Percentiles rank a stretch among this genome's conserved stretches.
Conservation (phyloP, 2,888 invertebrate species). For the Archips xylosteana region DNA sequence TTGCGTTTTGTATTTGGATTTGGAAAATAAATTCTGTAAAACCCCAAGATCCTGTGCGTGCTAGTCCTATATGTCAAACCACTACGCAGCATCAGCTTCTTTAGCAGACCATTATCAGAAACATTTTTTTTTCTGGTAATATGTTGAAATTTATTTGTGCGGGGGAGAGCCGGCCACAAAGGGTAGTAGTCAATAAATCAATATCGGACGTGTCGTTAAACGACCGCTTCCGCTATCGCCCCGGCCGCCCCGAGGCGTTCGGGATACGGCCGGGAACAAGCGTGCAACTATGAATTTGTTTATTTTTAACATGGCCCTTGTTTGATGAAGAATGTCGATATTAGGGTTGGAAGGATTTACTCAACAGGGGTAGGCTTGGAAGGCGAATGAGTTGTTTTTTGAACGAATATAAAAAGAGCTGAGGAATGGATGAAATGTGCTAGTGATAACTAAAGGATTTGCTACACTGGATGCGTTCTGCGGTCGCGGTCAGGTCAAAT, state of each 20-base stretch:
- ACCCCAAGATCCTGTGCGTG: too few relatives aligned
- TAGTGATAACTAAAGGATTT: too few relatives aligned
- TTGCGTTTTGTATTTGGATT: too few relatives aligned
- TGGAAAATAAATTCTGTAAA: too few relatives aligned
- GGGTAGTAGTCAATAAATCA: conserved; percentile 47
- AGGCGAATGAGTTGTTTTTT: not conserved
- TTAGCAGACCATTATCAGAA: not conserved
- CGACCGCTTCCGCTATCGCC: conserved; percentile 44
- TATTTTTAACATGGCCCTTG: too few relatives aligned
- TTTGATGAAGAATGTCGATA: not conserved
- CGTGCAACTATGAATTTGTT: not conserved
- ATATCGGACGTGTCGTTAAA: conserved; percentile 48
- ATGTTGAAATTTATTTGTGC: not conserved
- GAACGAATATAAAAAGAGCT: not conserved
- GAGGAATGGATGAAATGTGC: too few relatives aligned
- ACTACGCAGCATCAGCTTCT: too few relatives aligned
- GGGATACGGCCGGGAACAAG: not conserved
- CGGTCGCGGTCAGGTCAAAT: too few relatives aligned
- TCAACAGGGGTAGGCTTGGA: not conserved
- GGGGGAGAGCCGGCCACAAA: conserved; percentile 18
- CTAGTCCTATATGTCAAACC: too few relatives aligned
- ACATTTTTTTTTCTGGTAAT: too few relatives aligned
- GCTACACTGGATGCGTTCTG: too few relatives aligned
- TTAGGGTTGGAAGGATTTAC: not conserved
- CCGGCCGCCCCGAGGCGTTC: conserved; percentile 8